phyloP scores from a whole-genome alignment of 2,113 vertebrate species.

The Callocephalon fimbriatum region DNA sequence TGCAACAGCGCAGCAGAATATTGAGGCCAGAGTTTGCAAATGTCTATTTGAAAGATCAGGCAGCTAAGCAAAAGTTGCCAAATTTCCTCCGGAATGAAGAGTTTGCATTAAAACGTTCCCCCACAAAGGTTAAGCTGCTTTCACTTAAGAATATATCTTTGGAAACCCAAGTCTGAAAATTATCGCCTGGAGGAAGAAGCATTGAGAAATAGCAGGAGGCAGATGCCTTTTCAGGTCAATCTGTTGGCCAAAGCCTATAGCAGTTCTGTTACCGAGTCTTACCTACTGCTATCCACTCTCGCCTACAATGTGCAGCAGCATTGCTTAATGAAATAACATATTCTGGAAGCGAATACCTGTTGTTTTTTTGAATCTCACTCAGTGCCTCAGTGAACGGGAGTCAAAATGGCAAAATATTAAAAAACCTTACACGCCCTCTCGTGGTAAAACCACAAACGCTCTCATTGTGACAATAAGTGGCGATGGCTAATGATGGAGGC shows the following conservation, averaged over 20 bases:
- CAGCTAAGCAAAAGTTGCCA: slow-evolving; percentile 9
- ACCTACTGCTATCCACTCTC: neutral
- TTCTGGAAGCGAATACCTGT: neutral
- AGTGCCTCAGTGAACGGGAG: neutral
- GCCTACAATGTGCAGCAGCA: neutral
- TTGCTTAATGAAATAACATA: neutral
- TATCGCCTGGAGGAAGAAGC: neutral
- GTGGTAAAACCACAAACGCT: slow-evolving; percentile 32
- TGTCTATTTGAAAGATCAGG: neutral
- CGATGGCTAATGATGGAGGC: neutral
- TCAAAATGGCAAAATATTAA: slow-evolving; percentile 8
- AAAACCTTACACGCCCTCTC: slow-evolving; percentile 71
- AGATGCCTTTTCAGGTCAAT: neutral
- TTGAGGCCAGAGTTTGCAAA: slow-evolving; percentile 25
- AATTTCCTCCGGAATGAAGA: neutral
- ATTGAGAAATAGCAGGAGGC: neutral
- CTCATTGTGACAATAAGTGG: neutral
- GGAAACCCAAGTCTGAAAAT: slow-evolving; percentile 4
- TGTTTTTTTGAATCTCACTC: neutral
- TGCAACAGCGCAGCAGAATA: slow-evolving; percentile 1
- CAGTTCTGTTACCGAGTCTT: neutral
- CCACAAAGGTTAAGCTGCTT: slow-evolving; percentile 2
- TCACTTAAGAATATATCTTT: slow-evolving; percentile 14
- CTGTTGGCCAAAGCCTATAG: neutral
- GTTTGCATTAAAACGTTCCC: neutral